Evolutionary conservation across 2,797 vertebrate species (phyloP).

Genomic region (Poecilia gillii): DNA sequence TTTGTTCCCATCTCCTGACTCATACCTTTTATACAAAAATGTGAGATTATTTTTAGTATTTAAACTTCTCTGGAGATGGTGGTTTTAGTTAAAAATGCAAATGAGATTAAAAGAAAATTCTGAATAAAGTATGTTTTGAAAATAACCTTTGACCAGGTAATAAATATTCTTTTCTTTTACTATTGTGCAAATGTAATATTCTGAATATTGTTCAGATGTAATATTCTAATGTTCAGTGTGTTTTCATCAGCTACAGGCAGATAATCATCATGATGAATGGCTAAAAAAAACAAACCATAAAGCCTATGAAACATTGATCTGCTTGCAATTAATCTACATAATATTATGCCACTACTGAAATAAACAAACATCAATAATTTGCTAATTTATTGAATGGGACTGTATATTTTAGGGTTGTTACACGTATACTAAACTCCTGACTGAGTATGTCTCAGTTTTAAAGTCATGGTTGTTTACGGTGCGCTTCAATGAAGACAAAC

Average conservation of each 20-base stretch:
- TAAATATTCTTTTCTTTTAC: background rate
- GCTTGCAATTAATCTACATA: no score
- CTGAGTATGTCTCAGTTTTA: background rate
- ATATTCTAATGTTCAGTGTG: background rate
- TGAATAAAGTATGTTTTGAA: background rate
- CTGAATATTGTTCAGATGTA: background rate
- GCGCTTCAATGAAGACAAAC: background rate
- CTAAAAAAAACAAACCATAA: background rate
- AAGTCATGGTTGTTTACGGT: background rate
- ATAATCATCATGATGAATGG: background rate
- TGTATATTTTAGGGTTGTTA: background rate
- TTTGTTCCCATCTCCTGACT: background rate
- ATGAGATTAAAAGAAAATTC: background rate
- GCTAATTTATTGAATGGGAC: background rate
- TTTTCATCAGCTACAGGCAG: background rate
- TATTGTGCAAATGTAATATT: background rate
- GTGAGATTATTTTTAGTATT: background rate
- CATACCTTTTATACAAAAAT: background rate
- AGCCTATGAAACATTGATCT: background rate
- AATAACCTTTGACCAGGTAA: background rate
- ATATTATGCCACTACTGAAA: no score
- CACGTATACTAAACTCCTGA: background rate
- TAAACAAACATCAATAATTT: background rate
- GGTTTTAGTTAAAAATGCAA: background rate
- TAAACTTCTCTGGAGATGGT: background rate